Conservation (phyloP, 2,113 vertebrate genomes). For the Pedionomus torquatus region DNA sequence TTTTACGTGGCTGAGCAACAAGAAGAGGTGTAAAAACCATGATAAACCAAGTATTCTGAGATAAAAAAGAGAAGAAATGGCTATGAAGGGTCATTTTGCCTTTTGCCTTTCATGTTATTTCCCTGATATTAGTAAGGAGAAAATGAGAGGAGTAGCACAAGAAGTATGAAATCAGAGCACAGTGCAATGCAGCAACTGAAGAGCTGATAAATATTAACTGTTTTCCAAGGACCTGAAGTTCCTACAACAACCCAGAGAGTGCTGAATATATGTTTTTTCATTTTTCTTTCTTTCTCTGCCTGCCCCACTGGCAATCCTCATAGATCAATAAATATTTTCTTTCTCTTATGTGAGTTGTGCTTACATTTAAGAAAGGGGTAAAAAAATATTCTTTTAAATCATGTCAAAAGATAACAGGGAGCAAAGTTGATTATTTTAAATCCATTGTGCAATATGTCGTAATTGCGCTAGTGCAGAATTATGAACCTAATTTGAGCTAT, state of each 20-base stretch:
- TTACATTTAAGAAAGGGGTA: neutral
- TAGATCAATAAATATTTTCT: neutral
- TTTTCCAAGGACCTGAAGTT: constrained; percentile 5
- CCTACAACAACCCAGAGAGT: neutral
- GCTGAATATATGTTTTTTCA: neutral
- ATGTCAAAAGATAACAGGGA: neutral
- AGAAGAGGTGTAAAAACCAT: neutral
- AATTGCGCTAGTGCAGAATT: neutral
- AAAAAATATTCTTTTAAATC: neutral
- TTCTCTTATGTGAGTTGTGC: neutral
- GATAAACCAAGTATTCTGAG: neutral
- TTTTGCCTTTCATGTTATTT: constrained; percentile 3
- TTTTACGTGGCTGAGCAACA: constrained; percentile 25
- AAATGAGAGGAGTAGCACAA: neutral
- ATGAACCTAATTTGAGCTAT: neutral
- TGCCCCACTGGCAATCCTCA: rapidly evolving
- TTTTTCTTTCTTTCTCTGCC: neutral
- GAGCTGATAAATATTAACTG: constrained; percentile 29
- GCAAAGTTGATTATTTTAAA: neutral
- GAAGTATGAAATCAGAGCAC: constrained; percentile 45
- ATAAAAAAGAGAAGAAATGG: neutral
- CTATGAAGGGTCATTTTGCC: neutral
- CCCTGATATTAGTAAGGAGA: neutral
- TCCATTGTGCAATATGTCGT: neutral
- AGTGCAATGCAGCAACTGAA: constrained; percentile 1